Conservation (phyloP, 2,888 invertebrate genomes). For the Pandemis cinnamomeana region DNA sequence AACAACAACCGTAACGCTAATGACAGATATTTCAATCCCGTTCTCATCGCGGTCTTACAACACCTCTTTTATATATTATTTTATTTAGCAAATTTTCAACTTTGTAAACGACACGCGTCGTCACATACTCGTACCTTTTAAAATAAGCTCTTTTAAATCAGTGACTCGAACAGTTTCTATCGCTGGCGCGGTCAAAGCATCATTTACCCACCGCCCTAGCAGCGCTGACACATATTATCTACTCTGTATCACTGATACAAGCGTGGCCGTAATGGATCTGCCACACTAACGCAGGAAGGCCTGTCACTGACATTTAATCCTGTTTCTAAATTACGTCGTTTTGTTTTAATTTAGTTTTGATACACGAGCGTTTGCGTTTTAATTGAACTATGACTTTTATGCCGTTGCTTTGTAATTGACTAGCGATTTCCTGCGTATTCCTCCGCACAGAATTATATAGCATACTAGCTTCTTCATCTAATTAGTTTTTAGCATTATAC, state of each 20-base stretch:
- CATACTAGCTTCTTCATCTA: too few relatives aligned
- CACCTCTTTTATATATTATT: too few relatives aligned
- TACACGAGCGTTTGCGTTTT: background rate
- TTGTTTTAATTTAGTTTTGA: constrained; percentile 21
- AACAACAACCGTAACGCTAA: too few relatives aligned
- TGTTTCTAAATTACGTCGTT: constrained; percentile 11
- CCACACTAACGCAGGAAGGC: constrained; percentile 4
- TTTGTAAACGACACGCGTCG: too few relatives aligned
- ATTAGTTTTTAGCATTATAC: too few relatives aligned
- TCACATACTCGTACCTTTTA: too few relatives aligned
- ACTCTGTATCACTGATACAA: constrained; percentile 47
- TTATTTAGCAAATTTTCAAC: too few relatives aligned
- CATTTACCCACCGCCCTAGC: background rate
- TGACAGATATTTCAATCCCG: too few relatives aligned
- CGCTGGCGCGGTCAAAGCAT: constrained; percentile 18
- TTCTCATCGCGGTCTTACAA: too few relatives aligned
- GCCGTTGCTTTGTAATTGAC: too few relatives aligned
- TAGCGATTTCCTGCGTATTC: too few relatives aligned
- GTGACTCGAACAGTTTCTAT: constrained; percentile 18
- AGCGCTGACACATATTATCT: background rate
- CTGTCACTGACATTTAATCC: constrained; percentile 31
- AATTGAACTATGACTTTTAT: background rate
- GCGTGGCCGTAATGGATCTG: constrained; percentile 53
- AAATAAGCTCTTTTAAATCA: background rate
- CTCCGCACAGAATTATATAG: too few relatives aligned